Evolutionary conservation across 2,113 vertebrate genomes (phyloP).

Genomic region (Uria lomvia): DNA sequence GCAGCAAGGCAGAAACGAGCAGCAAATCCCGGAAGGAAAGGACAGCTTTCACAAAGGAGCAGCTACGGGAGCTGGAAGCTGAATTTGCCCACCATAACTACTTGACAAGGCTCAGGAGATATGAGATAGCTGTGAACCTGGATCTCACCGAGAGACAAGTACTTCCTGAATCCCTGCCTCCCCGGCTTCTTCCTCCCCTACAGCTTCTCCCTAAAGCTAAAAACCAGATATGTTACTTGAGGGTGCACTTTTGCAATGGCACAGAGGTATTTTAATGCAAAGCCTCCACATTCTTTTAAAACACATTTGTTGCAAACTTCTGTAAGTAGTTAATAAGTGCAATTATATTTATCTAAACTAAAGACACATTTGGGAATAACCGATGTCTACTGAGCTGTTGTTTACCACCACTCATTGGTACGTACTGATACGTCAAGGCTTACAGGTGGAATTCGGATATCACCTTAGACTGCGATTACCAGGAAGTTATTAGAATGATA

Average conservation of each 20-base stretch:
- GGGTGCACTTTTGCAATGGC: neutral
- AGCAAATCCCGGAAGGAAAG: conserved; percentile 92
- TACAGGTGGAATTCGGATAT: neutral
- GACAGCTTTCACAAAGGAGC: conserved; percentile 95
- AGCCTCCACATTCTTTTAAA: neutral
- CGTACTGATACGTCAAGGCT: neutral
- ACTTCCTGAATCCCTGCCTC: neutral
- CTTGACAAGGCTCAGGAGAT: conserved; percentile 92
- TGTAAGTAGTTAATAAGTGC: neutral
- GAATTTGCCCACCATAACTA: conserved; percentile 98
- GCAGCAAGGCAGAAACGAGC: conserved; percentile 78
- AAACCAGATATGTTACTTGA: neutral
- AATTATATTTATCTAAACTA: neutral
- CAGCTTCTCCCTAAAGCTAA: neutral
- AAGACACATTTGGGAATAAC: neutral
- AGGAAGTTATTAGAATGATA: neutral
- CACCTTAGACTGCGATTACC: neutral
- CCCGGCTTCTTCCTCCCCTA: neutral
- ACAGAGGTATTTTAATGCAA: neutral
- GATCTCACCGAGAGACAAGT: conserved; percentile 98
- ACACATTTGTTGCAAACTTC: neutral
- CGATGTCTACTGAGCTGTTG: neutral
- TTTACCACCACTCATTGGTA: neutral
- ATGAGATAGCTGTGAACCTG: conserved; percentile 96
- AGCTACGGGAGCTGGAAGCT: conserved; percentile 91